Conservation (phyloP, 2,797 vertebrate genomes). For the Gallirallus australis region DNA sequence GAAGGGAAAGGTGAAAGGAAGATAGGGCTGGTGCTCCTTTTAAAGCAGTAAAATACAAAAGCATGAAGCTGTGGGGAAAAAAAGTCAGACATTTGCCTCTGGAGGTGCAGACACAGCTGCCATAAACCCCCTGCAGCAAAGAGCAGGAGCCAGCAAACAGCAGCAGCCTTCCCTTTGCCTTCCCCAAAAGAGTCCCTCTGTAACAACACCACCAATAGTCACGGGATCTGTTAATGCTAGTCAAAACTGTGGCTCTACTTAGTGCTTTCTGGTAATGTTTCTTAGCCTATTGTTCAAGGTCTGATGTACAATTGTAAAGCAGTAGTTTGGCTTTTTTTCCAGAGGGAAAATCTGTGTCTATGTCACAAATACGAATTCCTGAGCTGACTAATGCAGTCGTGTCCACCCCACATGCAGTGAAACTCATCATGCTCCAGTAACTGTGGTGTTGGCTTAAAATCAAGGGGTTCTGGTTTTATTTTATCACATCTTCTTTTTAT, state of each 20-base stretch:
- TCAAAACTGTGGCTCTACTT: background rate
- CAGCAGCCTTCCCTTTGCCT: background rate
- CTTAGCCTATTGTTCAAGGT: background rate
- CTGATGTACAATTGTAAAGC: background rate
- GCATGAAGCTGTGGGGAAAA: background rate
- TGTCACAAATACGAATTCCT: background rate
- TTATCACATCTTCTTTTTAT: background rate
- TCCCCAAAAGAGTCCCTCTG: accelerated
- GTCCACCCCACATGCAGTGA: background rate
- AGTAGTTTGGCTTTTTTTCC: background rate
- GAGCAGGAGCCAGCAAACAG: background rate
- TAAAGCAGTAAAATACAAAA: background rate
- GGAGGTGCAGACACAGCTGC: background rate
- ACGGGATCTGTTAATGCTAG: accelerated
- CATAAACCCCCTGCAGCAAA: accelerated
- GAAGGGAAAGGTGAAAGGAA: background rate
- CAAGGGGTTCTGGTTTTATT: background rate
- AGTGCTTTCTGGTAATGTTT: background rate
- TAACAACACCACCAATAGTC: too few relatives aligned
- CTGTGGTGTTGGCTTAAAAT: background rate
- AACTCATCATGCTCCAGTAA: background rate
- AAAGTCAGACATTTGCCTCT: background rate
- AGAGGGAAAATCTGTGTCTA: background rate
- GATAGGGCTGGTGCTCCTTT: background rate
- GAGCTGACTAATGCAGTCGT: background rate